Evolutionary conservation across 1,140 invertebrate genomes (phyloP).

Genomic region (Spodoptera frugiperda): DNA sequence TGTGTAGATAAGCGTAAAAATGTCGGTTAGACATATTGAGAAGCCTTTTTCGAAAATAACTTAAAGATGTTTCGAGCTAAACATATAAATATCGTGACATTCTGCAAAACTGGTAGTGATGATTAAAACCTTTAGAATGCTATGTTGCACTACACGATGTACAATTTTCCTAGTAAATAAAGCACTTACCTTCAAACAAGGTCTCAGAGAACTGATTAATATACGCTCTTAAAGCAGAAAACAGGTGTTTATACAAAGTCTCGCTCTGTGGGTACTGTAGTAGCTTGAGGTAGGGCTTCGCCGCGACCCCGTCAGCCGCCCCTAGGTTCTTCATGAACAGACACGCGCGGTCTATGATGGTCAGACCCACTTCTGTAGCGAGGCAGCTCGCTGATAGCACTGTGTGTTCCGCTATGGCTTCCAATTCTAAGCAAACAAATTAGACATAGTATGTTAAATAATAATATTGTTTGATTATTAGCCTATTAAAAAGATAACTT

Average conservation of each 20-base stretch:
- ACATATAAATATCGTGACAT: no score
- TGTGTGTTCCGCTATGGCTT: slow-evolving; percentile 88
- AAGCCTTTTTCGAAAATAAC: no score
- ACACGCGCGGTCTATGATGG: slow-evolving; percentile 94
- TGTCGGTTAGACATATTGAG: no score
- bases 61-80: no score
- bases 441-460: no score
- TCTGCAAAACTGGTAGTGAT: no score
- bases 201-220: slow-evolving; percentile 95
- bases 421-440: slow-evolving; percentile 81
- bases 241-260: slow-evolving; percentile 94
- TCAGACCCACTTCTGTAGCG: slow-evolving; percentile 95
- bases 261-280: slow-evolving; percentile 96
- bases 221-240: slow-evolving; percentile 95
- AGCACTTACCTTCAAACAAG: slow-evolving; percentile 90
- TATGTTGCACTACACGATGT: no score
- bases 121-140: no score
- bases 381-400: slow-evolving; percentile 94
- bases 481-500: no score
- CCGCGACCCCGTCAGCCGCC: slow-evolving; percentile 91
- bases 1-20: no score
- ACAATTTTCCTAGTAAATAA: neutral
- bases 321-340: slow-evolving; percentile 94
- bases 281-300: slow-evolving; percentile 93
- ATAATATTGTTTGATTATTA: no score